Evolutionary conservation across 1,140 invertebrate species (phyloP).

Genomic region (Drosophila seguyi): DNA sequence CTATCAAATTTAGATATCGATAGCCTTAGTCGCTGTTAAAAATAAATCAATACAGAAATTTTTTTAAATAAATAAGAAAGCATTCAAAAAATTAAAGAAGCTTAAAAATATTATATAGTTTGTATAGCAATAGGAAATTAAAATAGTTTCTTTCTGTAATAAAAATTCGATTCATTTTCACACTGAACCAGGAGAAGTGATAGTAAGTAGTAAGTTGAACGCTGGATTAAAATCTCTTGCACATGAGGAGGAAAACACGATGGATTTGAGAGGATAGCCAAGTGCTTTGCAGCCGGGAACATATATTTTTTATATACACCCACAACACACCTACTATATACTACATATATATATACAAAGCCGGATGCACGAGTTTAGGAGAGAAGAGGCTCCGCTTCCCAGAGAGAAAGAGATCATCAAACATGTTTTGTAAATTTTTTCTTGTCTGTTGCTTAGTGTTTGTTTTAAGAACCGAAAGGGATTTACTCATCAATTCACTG

Average conservation of each 20-base stretch:
- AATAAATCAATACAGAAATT: background rate
- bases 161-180: no score
- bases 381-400: slow-evolving; percentile 51
- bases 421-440: slow-evolving; percentile 69
- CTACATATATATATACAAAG: slow-evolving; percentile 27
- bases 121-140: no score
- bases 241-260: slow-evolving; percentile 14
- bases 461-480: slow-evolving; percentile 38
- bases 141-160: no score
- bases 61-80: no score
- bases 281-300: slow-evolving; percentile 54
- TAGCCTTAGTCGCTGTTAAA: background rate
- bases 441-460: slow-evolving; percentile 57
- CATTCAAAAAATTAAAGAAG: no score
- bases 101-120: no score
- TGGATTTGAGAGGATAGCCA: slow-evolving; percentile 8
- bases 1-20: background rate
- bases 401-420: slow-evolving; percentile 61
- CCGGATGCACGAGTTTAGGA: slow-evolving; percentile 46
- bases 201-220: slow-evolving; percentile 24
- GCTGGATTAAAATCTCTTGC: slow-evolving; percentile 14
- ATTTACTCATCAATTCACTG: slow-evolving; percentile 30
- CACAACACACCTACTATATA: slow-evolving; percentile 40
- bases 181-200: no score
- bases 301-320: slow-evolving; percentile 70